Evolutionary conservation across 2,113 vertebrate genomes (phyloP).

Genomic region (Neolamprologus toae): DNA sequence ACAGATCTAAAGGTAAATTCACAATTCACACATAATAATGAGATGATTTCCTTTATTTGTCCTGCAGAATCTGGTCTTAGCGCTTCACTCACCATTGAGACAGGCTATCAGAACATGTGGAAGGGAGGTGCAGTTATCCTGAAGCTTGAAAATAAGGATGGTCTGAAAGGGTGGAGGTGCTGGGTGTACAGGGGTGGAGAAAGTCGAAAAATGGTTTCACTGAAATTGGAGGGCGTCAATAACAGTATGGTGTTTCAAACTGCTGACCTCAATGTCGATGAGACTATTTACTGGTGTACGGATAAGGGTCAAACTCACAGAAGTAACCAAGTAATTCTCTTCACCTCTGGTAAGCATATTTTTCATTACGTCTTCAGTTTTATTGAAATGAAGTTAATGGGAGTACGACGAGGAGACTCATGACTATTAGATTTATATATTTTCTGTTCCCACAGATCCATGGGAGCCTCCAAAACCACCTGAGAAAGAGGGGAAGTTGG

Average conservation of each 20-base stretch:
- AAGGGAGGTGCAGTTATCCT: not conserved
- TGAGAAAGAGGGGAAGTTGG: not conserved
- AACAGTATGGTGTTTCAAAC: not conserved
- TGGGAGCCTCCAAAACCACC: not conserved
- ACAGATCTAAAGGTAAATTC: not conserved
- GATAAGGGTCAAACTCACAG: fast-evolving
- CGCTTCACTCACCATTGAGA: not conserved
- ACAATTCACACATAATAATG: not conserved
- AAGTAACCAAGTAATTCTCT: constrained; percentile 31
- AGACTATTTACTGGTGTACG: constrained; percentile 37
- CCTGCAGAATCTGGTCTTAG: not conserved
- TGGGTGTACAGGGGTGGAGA: not conserved
- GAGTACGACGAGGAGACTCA: not conserved
- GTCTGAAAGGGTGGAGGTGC: not conserved
- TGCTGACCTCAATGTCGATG: fast-evolving
- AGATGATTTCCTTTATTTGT: not conserved
- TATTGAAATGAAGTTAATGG: not conserved
- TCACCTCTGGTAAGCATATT: constrained; percentile 14
- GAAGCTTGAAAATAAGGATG: not conserved
- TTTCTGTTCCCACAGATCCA: not conserved
- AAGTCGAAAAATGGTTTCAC: fast-evolving
- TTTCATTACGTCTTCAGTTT: not conserved
- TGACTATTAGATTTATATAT: not conserved
- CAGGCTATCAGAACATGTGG: not conserved
- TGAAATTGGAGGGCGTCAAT: fast-evolving